These are phyloP conservation scores for Caenorhabditis remanei DNA, from an alignment of 1,140 invertebrate genomes.

Conservation along the genomic window DNA sequence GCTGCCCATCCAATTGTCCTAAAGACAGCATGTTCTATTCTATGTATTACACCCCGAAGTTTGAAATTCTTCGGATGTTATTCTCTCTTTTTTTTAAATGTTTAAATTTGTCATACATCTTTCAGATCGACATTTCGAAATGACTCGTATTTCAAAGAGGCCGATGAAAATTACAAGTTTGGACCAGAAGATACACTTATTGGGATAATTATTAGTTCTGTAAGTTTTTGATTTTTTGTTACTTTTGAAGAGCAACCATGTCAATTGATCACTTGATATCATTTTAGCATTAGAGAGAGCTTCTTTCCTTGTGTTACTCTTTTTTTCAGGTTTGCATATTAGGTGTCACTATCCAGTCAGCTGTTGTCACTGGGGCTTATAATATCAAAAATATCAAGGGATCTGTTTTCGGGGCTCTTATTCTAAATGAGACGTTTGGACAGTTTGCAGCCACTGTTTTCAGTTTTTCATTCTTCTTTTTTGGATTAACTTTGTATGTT, in stretches of 20 bases:
- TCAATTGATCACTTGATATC: too few species aligned
- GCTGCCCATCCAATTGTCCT: too few species aligned
- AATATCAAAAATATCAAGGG: slow-evolving; percentile 42
- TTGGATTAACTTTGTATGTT: background rate
- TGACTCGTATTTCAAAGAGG: slow-evolving; percentile 21
- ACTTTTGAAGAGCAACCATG: background rate
- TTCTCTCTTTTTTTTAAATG: background rate
- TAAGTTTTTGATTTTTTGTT: background rate
- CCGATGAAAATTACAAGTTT: slow-evolving; percentile 26
- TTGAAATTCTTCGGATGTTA: background rate
- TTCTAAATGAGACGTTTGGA: slow-evolving; percentile 7
- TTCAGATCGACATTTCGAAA: slow-evolving; percentile 28
- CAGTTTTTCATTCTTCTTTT: slow-evolving; percentile 7
- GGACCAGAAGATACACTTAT: background rate
- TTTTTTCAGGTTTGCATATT: background rate
- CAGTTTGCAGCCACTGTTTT: background rate
- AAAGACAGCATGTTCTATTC: background rate
- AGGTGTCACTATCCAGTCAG: background rate
- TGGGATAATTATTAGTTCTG: slow-evolving; percentile 5
- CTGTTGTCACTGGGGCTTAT: background rate
- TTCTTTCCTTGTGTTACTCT: too few species aligned
- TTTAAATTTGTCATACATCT: background rate
- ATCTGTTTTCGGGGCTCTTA: background rate
- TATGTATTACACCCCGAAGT: background rate
- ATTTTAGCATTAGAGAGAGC: too few species aligned